A percentile compares a stretch with the other conserved stretches of the same genome.
Conservation (phyloP, 2,797 vertebrate species). For the Prunella strophiata region DNA sequence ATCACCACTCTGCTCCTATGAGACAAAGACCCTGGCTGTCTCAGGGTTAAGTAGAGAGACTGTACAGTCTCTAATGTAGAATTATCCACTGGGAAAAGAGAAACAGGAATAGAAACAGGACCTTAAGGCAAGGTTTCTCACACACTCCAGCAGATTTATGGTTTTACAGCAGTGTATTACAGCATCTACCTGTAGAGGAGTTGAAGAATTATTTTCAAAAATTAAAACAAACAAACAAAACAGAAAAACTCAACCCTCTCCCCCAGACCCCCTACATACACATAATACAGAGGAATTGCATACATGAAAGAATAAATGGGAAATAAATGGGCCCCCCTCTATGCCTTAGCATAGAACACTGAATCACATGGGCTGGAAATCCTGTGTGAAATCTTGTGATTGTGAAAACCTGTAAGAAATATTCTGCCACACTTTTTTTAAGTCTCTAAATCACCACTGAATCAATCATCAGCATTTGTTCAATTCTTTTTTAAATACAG, state of each 20-base stretch:
- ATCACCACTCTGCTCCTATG: not conserved
- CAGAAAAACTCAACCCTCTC: not conserved
- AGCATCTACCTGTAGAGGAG: not conserved
- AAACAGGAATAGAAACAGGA: slow-evolving; percentile 38
- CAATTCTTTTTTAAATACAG: not conserved
- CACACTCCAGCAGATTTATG: not conserved
- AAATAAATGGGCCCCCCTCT: not conserved
- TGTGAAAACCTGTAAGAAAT: not conserved
- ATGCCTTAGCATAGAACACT: not conserved
- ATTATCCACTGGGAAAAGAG: slow-evolving; percentile 17
- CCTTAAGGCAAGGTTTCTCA: slow-evolving; percentile 10
- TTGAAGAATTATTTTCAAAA: not conserved
- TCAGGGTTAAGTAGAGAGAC: not conserved
- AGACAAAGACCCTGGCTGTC: not conserved
- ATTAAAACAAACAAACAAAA: not conserved
- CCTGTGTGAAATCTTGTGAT: not conserved
- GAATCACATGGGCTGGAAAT: not conserved
- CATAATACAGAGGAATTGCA: not conserved
- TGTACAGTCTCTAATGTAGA: not conserved
- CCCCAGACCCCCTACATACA: not conserved
- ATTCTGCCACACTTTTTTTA: not conserved
- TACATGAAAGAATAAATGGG: not conserved
- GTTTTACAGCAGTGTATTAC: not conserved
- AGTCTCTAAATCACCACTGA: not conserved
- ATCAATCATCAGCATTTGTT: not conserved